Evolutionary conservation across 2,797 vertebrate genomes (phyloP).

Genomic region (Salarias fasciatus): DNA sequence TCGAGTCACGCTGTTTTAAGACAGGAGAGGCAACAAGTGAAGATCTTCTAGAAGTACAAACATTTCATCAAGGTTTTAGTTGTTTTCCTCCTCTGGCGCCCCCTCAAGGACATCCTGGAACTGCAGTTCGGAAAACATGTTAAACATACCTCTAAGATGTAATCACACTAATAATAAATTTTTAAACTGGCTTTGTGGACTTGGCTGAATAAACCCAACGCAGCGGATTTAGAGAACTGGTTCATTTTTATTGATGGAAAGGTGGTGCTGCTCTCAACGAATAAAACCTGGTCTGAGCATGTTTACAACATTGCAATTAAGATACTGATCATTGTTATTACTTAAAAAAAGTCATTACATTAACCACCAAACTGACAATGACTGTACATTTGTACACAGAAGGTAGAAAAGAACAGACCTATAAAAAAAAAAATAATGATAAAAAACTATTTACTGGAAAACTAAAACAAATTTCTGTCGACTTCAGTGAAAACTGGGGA

Average conservation of each 20-base stretch:
- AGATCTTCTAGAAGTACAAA: too few relatives aligned
- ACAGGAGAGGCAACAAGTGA: background rate
- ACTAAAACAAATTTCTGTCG: conserved; percentile 9
- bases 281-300: conserved; percentile 37
- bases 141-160: too few relatives aligned
- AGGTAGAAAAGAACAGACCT: conserved; percentile 26
- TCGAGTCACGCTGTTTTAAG: conserved; percentile 3
- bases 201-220: conserved; percentile 31
- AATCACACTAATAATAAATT: too few relatives aligned
- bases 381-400: conserved; percentile 77
- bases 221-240: conserved; percentile 62
- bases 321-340: conserved; percentile 23
- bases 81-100: too few relatives aligned
- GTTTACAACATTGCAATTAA: conserved; percentile 28
- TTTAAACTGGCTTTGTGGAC: background rate
- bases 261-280: conserved; percentile 39
- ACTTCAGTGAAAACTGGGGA: conserved; percentile 15
- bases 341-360: conserved; percentile 27
- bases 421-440: background rate
- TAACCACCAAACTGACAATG: conserved; percentile 47
- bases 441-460: background rate
- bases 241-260: conserved; percentile 72
- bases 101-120: too few relatives aligned
- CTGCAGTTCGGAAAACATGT: background rate
- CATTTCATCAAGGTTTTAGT: too few relatives aligned